phyloP scores from a whole-genome alignment of 1,140 invertebrate species.

The Aethina tumida region DNA sequence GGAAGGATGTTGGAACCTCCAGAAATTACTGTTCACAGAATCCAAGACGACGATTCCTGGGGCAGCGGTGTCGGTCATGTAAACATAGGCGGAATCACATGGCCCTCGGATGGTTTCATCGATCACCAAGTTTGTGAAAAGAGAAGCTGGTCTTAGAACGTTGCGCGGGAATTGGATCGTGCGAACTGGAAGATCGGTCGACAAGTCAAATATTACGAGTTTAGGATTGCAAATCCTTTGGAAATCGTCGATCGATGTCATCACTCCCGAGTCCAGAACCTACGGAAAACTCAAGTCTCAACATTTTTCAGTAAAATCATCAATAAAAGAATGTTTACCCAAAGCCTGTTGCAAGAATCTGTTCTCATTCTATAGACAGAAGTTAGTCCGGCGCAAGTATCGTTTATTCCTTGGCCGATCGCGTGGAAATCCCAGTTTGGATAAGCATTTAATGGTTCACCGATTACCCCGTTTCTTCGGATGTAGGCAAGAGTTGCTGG shows the following conservation, averaged over 20 bases:
- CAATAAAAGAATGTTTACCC: constrained; percentile 44
- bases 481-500: constrained; percentile 61
- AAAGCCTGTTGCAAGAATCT: constrained; percentile 66
- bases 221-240: constrained; percentile 66
- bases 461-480: constrained; percentile 53
- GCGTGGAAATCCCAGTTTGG: constrained; percentile 71
- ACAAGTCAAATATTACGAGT: constrained; percentile 66
- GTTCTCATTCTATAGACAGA: constrained; percentile 64
- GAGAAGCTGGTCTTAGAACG: constrained; percentile 53
- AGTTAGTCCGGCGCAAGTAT: constrained; percentile 58
- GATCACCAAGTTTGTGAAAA: constrained; percentile 67
- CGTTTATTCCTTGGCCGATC: constrained; percentile 57
- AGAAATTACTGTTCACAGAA: constrained; percentile 55
- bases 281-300: constrained; percentile 23
- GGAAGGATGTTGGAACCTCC: constrained; percentile 62
- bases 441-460: constrained; percentile 59
- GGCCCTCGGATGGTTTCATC: constrained; percentile 54
- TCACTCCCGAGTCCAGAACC: constrained; percentile 54
- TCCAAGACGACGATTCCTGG: constrained; percentile 69
- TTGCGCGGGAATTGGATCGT: constrained; percentile 47
- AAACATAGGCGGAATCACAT: constrained; percentile 67
- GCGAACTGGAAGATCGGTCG: constrained; percentile 52
- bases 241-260: constrained; percentile 65
- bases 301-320: constrained; percentile 1
- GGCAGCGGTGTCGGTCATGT: constrained; percentile 68